Evolutionary conservation across 2,113 vertebrate species (phyloP), one percentile per base, ranked within the genome.

Genomic region (Gadus chalcogrammus): DNA sequence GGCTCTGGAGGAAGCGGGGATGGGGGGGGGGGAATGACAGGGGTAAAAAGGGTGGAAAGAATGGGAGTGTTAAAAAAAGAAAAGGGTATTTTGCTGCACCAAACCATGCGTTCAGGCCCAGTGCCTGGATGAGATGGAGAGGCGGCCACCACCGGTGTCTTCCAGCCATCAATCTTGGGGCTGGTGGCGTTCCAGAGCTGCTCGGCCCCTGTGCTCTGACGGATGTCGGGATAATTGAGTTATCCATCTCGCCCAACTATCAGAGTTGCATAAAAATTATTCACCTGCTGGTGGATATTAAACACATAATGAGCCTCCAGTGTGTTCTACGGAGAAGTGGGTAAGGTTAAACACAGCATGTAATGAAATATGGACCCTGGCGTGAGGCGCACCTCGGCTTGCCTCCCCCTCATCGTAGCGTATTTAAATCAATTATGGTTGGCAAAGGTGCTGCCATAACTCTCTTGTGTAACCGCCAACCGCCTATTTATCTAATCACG

Each of bases 191-290:
- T 94, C 92, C 93, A 93, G 91, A 88, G 93, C 89, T 94, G 92
- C 93, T 89, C 88, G 94, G 95, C 93, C 85, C 84, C 80, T 82
- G 86, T 93, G 86, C 93, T 95, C 95, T 97, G 95, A 99, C 94
- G 94, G 93, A 98, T 98, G 94, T 92, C 92, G 91, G 91, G 90
- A 93, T 98, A 97, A 99, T 97, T 98, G 95, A 97, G 95, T 97
- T 97, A 97, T 98, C 95, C 94, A 93, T 98, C 96, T 98, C 93
- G 85, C 93, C 93, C 94, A 95, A 94, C 94, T 94, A 95, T 95
- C 93, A 92, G 93, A 95, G 92, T 98, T 97, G 95, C 94, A 95
- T 96, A 96, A 98, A 95, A 97, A 96, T 95, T 96, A 96, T 95
- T 96, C 94, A 96, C 94, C 94, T 97, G 94, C 93, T 94, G 90